These are phyloP conservation scores for Hylia prasina DNA, from an alignment of 2,113 vertebrate species.

Conservation along the genomic window DNA sequence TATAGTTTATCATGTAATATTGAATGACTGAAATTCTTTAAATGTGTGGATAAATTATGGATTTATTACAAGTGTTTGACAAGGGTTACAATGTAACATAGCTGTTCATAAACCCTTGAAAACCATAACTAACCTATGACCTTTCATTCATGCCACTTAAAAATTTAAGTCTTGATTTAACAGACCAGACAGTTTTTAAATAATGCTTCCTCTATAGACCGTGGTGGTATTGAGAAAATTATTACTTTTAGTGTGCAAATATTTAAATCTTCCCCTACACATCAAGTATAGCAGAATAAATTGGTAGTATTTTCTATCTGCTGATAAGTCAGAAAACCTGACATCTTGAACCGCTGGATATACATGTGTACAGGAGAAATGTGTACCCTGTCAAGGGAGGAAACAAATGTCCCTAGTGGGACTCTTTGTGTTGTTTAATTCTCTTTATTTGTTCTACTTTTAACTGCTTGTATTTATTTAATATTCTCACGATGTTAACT, in stretches of 20 bases:
- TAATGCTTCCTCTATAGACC: background rate
- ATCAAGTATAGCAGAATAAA: background rate
- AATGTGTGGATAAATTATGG: background rate
- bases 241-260: background rate
- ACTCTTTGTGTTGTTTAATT: background rate
- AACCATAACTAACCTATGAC: background rate
- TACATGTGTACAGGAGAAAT: background rate
- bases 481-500: background rate
- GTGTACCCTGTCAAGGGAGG: background rate
- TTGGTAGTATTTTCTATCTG: background rate
- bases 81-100: background rate
- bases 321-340: background rate
- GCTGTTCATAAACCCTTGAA: background rate
- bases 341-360: accelerated
- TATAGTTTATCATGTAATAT: accelerated
- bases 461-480: background rate
- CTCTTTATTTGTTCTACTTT: background rate
- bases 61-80: background rate
- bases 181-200: background rate
- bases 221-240: background rate
- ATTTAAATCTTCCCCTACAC: background rate
- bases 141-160: background rate
- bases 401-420: background rate
- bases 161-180: background rate
- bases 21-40: background rate